Conservation (phyloP, 1,140 invertebrate genomes). For the Drepana arcuata region DNA sequence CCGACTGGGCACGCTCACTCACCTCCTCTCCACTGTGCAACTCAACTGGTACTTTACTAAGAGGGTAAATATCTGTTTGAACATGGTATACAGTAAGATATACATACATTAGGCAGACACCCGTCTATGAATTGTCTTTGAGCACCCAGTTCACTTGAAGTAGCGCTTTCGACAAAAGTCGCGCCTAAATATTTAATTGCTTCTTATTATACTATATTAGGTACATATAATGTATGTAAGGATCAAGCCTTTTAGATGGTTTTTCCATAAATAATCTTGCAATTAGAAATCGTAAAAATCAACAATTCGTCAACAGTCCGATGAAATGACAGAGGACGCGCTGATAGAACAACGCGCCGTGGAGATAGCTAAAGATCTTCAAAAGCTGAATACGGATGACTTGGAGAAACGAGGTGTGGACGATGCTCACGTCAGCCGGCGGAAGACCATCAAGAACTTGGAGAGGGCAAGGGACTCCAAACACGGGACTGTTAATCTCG, state of each 20-base stretch:
- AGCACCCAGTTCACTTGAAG: too few species aligned
- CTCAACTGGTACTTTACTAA: conserved; percentile 88
- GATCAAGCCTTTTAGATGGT: too few species aligned
- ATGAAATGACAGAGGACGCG: conserved; percentile 87
- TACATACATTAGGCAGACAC: too few species aligned
- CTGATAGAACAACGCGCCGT: conserved; percentile 90
- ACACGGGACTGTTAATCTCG: conserved; percentile 88
- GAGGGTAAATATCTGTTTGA: conserved; percentile 72
- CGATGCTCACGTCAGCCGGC: conserved; percentile 81
- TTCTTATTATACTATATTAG: too few species aligned
- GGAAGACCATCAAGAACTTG: conserved; percentile 90
- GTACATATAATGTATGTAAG: too few species aligned
- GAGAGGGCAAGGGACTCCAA: conserved; percentile 87
- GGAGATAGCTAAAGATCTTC: conserved; percentile 92
- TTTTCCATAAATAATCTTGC: too few species aligned
- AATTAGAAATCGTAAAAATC: too few species aligned
- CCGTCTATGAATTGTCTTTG: too few species aligned
- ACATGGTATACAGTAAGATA: too few species aligned
- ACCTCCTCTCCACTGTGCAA: conserved; percentile 96
- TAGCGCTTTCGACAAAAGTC: too few species aligned
- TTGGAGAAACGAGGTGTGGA: conserved; percentile 87
- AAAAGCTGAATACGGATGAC: conserved; percentile 86
- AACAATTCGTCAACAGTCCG: too few species aligned
- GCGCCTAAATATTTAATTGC: too few species aligned
- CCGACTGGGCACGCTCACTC: conserved; percentile 96